phyloP scores from a whole-genome alignment of 2,113 vertebrate genomes.

The Anoura caudifer region DNA sequence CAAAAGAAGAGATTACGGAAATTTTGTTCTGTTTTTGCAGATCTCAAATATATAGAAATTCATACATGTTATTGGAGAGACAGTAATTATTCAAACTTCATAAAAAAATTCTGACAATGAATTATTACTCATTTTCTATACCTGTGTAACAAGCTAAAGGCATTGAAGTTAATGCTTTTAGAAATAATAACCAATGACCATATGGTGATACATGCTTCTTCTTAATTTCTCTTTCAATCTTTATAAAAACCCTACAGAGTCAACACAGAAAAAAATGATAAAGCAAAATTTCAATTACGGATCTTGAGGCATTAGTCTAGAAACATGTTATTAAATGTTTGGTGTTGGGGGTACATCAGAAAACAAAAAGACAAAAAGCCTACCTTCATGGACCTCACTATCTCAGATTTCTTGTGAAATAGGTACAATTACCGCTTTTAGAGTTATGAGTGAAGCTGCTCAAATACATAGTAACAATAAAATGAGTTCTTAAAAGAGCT shows the following conservation, averaged over 20 bases:
- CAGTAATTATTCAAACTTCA: not conserved
- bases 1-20: not conserved
- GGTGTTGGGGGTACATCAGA: not conserved
- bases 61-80: not conserved
- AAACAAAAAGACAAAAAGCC: not conserved
- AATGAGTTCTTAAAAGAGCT: conserved; percentile 3
- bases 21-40: not conserved
- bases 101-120: not conserved
- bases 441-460: not conserved
- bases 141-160: not conserved
- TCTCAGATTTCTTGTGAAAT: conserved; percentile 14
- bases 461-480: not conserved
- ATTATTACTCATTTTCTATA: not conserved
- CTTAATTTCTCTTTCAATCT: conserved; percentile 9
- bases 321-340: not conserved
- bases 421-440: not conserved
- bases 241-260: not conserved
- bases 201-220: not conserved
- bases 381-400: not conserved
- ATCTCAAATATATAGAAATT: not conserved
- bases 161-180: not conserved
- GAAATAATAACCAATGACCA: not conserved
- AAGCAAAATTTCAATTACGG: not conserved
- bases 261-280: not conserved
- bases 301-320: not conserved